Evolutionary conservation across 1,140 invertebrate genomes (phyloP), one percentile per base, ranked within the genome.

Genomic region (Drosophila parvula): DNA sequence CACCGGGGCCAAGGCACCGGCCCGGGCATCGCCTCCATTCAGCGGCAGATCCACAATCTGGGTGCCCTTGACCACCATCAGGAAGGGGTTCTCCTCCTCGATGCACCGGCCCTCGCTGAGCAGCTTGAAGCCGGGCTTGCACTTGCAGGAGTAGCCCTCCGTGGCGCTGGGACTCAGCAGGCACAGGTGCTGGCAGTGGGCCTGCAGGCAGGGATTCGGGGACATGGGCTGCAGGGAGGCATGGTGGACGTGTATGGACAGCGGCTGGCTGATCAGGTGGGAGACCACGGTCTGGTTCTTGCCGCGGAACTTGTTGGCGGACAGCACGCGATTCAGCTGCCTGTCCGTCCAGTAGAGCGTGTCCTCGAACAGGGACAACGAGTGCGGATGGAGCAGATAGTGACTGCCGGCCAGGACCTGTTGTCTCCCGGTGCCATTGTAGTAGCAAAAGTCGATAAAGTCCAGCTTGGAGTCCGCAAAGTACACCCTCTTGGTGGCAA

Each of bases 381-480:
- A 98, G 93, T 99, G 98, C 0, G 98, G 98, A 93, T 99, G 98
- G 0, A 98, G 92, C 0, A 99, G 92, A 85, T 99, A 99, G 91
- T 98, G 96, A 64, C 96, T 97, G 16, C 95, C 95, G 8, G 97
- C 95, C 28, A 98, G 91, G 0, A 98, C 97, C 93, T 98, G 97
- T 63, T 97, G 96, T 32, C 98, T 93, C 6, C 96, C 96, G 0
- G 94, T 95, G 16, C 99, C 99, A 88, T 99, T 97, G 92, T 99
- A 99, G 80, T 98, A 96, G 88, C 98, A 99, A 89, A 98, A 99
- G 91, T 99, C 98, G 50, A 99, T 99, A 77, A 98, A 99, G 90
- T 99, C 98, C 12, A 99, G 92, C 90, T 99, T 98, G 0, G 97
- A 98, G 92, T 99, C 99, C 8, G 98, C 98, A 92, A 99, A 99